Base-by-base conservation (phyloP, 2,888 invertebrate genomes). In the Diabrotica balteata region DNA sequence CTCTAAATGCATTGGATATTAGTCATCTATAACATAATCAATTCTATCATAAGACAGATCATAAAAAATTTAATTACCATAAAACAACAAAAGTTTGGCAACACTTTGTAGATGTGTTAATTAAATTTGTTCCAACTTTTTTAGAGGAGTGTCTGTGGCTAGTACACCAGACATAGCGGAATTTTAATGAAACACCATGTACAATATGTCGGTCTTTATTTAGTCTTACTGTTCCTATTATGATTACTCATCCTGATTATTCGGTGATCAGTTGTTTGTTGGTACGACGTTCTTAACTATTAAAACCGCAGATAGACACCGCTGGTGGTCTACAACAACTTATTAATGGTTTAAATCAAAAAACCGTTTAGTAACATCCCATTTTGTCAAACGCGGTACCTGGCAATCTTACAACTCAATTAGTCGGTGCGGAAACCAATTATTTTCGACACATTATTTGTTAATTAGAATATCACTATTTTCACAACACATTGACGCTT, bases 361-460 rank as follows among this genome's bases (percentile, higher is more conserved):
- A 61, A 61, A 61, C 43, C 61, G 50, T 61, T 61, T 61, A 61
- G 52, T 61, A 59, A 61, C 55, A 45, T 50, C 61, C 10, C 51
- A 52, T 61, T 61, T 52, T 61, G 61, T 61, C 61, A 61, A 61
- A 61, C 61, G 32, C 61, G 22, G 17, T 45, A 61, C 44, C 46
- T 52, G 52, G 42, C 61, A 17, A 61, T 53, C 51, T 61, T 61
- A 61, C 52, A 61, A 8, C 61, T 61, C 46, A 61, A 61, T 61
- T 61, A 61, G 50, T 44, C 52, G 8, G 42, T 51, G 32, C 45
- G 32, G 45, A 61, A 61, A 61, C 50, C 61, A 61, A 61, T 61
- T 61, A 61, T 61, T 51, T 50, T 52, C 52, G 44, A 61, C 61
- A 61, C 59, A 47, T 46, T 59, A 46, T 59, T 59, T 22, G 59